Percentiles rank a stretch among this genome's conserved stretches.
phyloP scores from a whole-genome alignment of 1,140 invertebrate species.

The Drosophila ercepeae region DNA sequence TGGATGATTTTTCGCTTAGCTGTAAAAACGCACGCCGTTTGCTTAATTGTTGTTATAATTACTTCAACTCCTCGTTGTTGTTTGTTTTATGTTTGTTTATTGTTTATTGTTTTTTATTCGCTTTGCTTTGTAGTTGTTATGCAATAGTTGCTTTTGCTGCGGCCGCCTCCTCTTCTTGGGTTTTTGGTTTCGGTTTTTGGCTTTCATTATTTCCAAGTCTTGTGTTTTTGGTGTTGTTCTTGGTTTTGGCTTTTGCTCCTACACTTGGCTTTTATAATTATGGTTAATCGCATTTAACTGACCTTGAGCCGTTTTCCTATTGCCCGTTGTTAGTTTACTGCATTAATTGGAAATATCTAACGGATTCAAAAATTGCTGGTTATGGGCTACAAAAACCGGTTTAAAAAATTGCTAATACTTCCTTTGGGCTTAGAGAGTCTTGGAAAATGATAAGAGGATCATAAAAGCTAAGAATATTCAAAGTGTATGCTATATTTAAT shows the following conservation, averaged over 20 bases:
- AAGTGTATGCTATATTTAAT: no score
- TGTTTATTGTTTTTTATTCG: slow-evolving; percentile 36
- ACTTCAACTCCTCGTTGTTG: slow-evolving; percentile 55
- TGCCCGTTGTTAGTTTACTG: slow-evolving; percentile 29
- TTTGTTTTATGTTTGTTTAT: slow-evolving; percentile 48
- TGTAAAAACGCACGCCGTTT: slow-evolving; percentile 82
- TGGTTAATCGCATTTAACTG: slow-evolving; percentile 66
- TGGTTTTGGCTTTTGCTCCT: slow-evolving; percentile 41
- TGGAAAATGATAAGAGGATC: neutral
- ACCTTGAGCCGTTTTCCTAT: slow-evolving; percentile 73
- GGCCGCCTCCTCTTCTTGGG: slow-evolving; percentile 24
- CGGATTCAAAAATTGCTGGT: slow-evolving; percentile 46
- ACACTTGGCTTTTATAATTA: slow-evolving; percentile 68
- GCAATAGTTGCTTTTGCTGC: slow-evolving; percentile 57
- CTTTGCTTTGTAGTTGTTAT: slow-evolving; percentile 54
- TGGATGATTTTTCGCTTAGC: slow-evolving; percentile 69
- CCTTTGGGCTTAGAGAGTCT: neutral
- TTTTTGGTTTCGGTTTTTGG: slow-evolving; percentile 76
- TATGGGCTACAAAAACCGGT: slow-evolving; percentile 41
- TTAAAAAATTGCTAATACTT: slow-evolving; percentile 27
- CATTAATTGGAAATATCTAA: slow-evolving; percentile 56
- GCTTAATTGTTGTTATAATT: slow-evolving; percentile 83
- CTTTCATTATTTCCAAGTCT: slow-evolving; percentile 68
- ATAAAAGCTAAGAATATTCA: no score
- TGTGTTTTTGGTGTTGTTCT: slow-evolving; percentile 20